These are phyloP conservation scores for Diadegma fenestrale DNA, from an alignment of 2,888 invertebrate species.

Conservation along the genomic window DNA sequence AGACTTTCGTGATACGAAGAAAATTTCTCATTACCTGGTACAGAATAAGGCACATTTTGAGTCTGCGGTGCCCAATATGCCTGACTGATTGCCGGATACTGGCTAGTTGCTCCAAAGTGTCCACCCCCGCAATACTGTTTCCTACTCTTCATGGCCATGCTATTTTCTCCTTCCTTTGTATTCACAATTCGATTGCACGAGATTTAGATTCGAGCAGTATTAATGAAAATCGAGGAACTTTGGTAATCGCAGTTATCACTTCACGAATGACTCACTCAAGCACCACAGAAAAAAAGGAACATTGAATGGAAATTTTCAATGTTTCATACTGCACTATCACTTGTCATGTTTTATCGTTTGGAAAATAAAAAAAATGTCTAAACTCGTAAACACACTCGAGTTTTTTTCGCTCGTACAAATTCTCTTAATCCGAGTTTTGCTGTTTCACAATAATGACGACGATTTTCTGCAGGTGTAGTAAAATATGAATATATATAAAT, in stretches of 20 bases:
- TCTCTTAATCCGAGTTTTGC: not conserved
- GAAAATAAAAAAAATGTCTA: not conserved
- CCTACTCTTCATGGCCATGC: constrained; percentile 84
- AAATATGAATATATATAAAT: not conserved
- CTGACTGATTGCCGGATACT: constrained; percentile 92
- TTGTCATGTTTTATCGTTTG: not conserved
- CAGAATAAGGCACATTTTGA: constrained; percentile 92
- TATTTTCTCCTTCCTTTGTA: constrained; percentile 35
- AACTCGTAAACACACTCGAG: not conserved
- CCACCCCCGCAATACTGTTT: constrained; percentile 80
- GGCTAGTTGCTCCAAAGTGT: constrained; percentile 78
- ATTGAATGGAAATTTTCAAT: not conserved
- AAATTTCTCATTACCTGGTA: constrained; percentile 89
- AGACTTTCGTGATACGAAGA: not conserved
- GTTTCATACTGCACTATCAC: constrained; percentile 20
- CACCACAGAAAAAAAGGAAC: constrained; percentile 9
- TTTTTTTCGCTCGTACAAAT: not conserved
- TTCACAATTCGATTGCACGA: constrained; percentile 9
- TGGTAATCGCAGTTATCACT: constrained; percentile 23
- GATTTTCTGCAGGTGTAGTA: not conserved
- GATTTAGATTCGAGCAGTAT: not conserved
- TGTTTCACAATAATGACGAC: not conserved
- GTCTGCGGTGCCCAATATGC: constrained; percentile 94
- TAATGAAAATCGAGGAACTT: constrained; percentile 13
- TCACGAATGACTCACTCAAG: not conserved